Evolutionary conservation across 2,888 invertebrate species (phyloP).

Genomic region (Halictus ligatus): DNA sequence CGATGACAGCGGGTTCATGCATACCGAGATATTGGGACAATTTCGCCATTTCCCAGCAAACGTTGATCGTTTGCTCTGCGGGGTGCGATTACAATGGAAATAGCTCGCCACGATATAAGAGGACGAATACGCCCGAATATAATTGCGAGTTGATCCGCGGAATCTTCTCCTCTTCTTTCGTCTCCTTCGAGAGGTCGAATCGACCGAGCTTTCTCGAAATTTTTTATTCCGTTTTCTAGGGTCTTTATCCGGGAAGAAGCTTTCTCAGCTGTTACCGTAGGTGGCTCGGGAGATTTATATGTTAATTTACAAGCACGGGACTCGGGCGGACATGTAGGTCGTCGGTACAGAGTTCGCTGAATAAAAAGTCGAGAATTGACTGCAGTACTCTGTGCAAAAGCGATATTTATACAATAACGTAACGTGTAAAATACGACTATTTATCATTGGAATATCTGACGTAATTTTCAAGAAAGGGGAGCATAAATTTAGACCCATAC

Average conservation of each 20-base stretch:
- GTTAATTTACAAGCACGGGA: slow-evolving; percentile 10
- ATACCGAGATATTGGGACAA: slow-evolving; percentile 54
- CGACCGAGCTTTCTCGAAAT: slow-evolving; percentile 1
- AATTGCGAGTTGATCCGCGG: slow-evolving; percentile 19
- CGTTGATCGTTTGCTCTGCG: slow-evolving; percentile 48
- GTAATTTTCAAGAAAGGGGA: not conserved
- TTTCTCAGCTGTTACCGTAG: slow-evolving; percentile 14
- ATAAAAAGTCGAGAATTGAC: not conserved
- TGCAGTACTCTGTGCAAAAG: not conserved
- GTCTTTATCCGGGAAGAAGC: not conserved
- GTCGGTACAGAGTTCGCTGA: not conserved
- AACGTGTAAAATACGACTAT: not conserved
- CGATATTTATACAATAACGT: not conserved
- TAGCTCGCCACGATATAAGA: slow-evolving; percentile 27
- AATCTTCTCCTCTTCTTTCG: not conserved
- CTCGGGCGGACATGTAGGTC: not conserved
- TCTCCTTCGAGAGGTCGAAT: not conserved
- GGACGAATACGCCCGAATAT: slow-evolving; percentile 24
- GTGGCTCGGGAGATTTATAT: slow-evolving; percentile 3
- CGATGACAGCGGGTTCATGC: slow-evolving; percentile 35
- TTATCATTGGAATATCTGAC: too few relatives aligned
- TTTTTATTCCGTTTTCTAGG: not conserved
- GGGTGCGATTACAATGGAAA: slow-evolving; percentile 57
- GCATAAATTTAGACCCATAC: not conserved
- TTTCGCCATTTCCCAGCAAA: slow-evolving; percentile 55